Evolutionary conservation across 2,797 vertebrate genomes (phyloP), one percentile per base, ranked within the genome.

Genomic region (Cryptoprocta ferox): DNA sequence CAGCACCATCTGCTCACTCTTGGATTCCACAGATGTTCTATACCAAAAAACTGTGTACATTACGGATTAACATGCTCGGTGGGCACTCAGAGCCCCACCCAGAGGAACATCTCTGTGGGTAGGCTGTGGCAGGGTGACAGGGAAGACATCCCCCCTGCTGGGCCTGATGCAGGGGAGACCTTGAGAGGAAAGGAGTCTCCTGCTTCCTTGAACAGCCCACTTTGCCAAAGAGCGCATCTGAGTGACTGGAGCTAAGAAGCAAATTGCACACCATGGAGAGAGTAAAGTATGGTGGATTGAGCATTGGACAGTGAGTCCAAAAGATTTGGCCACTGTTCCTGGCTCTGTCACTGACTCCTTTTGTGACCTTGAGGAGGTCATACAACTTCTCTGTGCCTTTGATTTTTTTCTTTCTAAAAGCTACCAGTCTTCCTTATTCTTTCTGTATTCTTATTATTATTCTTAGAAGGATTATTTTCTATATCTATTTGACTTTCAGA

Each of bases 11-110:
- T 98, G 98, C 84, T 98, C 95, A 15, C 18, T 97, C 88, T 97
- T 92, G 78, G 81, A 96, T 95, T 79, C 48, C 98, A 96, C 98
- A 97, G 97, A 97, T 98, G 97, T 98, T 98, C 78, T 68, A 59
- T 97, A 97, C 92, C 84, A 92, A 95, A 96, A 94, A 92, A 45
- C 93, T 91, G 70, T 95, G 68, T 92, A 97, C 83, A 81, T 95
- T 92, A 97, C 94, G 92, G 90, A 90, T 92, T 92, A 91, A 71
- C 95, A 78, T n/a, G 81, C 89, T 97, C 15, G 1, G 73, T 83
- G 92, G 87, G 94, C 59, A 63, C 93, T 86, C 76, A 56, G 84
- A 95, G 81, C 63, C 70, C 89, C 87, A 82, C 95, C 85, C 18
- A 37, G 78, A 45, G 90, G 73, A 92, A 68, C 14, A n/a, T 90